Base-by-base conservation (phyloP, 2,797 vertebrate species). In the Delichon dasypus region DNA sequence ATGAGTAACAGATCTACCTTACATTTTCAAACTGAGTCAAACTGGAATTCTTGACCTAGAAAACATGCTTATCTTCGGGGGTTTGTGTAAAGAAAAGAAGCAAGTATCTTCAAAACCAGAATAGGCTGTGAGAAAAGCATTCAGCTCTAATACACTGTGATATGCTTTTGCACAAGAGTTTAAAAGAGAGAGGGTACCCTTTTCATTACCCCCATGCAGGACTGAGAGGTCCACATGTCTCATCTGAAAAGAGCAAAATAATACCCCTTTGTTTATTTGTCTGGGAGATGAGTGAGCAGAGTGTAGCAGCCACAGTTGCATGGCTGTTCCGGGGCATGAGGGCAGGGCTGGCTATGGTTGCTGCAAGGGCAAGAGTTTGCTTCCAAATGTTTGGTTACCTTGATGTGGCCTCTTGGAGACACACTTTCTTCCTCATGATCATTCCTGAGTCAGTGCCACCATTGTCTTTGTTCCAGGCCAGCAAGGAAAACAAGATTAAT, bases 111-210 rank as follows among this genome's bases (percentile, higher is more conserved):
- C 13, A n/a, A 79, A 89, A 47, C 4, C 9, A 47, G 10, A 3
- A 44, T 6, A 71, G 5, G 5, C 32, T 77, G 10, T 54, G 16
- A 72, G 51, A 54, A 89, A 78, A 79, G 1, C 20, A 5, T 44
- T 89, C 34, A 7, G 11, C 70, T 89, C 40, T 77, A 61, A 30
- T 11, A 34, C 4, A 17, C 6, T 36, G 9, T 25, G 54, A n/a
- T 21, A 16, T 13, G 16, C 4, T 83, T 73, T 75, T 72, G 12
- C 0, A 0, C 21, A 62, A 16, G 11, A 8, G 1, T 60, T 26
- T 25, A 32, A 67, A 71, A 55, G 36, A 66, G 8, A 18, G 2
- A 40, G 12, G 5, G 14, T 13, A 17, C 7, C 5, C 8, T 70
- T 67, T 76, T 66, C 9, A 1, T 65, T 22, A 53, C 6, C 5